phyloP scores from a whole-genome alignment of 2,113 vertebrate species.

The Muntiacus muntjak region DNA sequence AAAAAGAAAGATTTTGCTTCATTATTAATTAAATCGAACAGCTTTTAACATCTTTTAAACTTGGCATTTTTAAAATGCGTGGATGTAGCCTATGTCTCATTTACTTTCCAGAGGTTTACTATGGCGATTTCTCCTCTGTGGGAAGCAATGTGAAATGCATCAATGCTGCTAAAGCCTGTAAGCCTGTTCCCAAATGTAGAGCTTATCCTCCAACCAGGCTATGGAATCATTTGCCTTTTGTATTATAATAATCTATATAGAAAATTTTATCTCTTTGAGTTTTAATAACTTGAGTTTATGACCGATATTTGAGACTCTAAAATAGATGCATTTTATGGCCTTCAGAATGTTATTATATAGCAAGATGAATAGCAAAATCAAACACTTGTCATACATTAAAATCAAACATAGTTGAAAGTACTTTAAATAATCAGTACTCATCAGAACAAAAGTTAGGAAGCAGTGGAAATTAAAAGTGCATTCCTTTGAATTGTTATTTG shows the following conservation, averaged over 20 bases:
- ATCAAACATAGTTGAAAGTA: neutral
- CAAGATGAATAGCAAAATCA: slow-evolving; percentile 31
- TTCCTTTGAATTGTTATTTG: slow-evolving; percentile 16
- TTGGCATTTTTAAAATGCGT: neutral
- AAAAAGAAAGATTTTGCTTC: neutral
- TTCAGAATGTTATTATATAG: neutral
- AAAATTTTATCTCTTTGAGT: slow-evolving; percentile 1
- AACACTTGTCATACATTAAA: neutral
- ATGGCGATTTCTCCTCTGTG: neutral
- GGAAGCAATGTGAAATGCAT: neutral
- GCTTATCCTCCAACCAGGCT: neutral
- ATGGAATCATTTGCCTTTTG: neutral
- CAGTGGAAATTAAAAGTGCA: neutral
- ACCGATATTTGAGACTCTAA: neutral
- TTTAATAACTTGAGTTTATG: slow-evolving; percentile 40
- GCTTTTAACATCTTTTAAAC: neutral
- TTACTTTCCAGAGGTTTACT: neutral
- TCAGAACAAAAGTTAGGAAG: neutral
- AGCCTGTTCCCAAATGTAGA: neutral
- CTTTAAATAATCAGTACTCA: slow-evolving; percentile 5
- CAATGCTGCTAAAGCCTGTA: neutral
- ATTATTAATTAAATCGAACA: slow-evolving; percentile 3
- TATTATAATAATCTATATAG: neutral
- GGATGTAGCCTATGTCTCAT: neutral
- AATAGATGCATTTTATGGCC: slow-evolving; percentile 1